Percentiles rank a stretch among this genome's conserved stretches.
Conservation (phyloP, 30 jellyfish, hydroid and myxozoan genomes). For the Chrysaora quinquecirrha region DNA sequence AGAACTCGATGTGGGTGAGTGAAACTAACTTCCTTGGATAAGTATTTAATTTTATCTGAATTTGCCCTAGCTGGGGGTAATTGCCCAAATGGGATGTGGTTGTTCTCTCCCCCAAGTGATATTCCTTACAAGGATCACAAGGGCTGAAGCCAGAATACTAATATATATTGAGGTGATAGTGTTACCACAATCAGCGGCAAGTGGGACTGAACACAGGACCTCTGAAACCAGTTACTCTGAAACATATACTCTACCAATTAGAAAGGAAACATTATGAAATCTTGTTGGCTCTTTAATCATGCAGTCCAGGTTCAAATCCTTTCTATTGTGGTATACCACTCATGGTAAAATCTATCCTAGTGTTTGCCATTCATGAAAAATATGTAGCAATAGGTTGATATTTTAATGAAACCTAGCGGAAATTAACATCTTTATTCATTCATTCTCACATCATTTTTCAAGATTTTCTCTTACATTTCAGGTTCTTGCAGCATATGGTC, state of each 20-base stretch:
- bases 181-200: not conserved
- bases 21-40: not conserved
- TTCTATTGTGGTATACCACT: too few relatives aligned
- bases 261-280: not conserved
- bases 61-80: not conserved
- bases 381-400: not conserved
- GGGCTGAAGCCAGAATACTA: not conserved
- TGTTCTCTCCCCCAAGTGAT: not conserved
- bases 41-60: not conserved
- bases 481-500: slow-evolving; percentile 94
- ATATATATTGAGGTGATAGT: not conserved
- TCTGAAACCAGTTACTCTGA: not conserved
- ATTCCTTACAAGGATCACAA: not conserved
- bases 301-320: too few relatives aligned
- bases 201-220: not conserved
- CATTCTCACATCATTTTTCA: not conserved
- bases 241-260: not conserved
- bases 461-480: slow-evolving; percentile 15
- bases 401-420: not conserved
- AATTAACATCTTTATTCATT: not conserved
- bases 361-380: not conserved
- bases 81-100: not conserved
- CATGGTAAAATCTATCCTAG: too few relatives aligned
- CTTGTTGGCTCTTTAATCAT: too few relatives aligned
- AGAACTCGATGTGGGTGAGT: too few relatives aligned